Percentiles rank a stretch among this genome's conserved stretches.
phyloP scores from a whole-genome alignment of 2,797 vertebrate genomes.

The Oreonectes daqikongensis region DNA sequence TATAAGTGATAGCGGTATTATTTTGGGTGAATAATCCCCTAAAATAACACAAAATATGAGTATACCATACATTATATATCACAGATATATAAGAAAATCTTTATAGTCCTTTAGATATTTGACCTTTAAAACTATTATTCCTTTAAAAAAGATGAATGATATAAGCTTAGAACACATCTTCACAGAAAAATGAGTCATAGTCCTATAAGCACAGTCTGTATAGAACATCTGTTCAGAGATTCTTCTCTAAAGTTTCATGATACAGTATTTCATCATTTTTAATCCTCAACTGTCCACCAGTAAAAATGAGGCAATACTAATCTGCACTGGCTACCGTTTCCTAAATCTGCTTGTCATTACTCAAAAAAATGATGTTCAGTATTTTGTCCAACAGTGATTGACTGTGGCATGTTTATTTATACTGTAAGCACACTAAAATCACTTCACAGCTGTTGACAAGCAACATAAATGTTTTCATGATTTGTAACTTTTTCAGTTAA shows the following conservation, averaged over 20 bases:
- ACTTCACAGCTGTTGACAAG: background rate
- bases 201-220: background rate
- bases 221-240: constrained; percentile 28
- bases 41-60: too few relatives aligned
- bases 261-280: constrained; percentile 56
- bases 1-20: too few relatives aligned
- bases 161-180: background rate
- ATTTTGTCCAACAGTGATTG: constrained; percentile 24
- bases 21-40: too few relatives aligned
- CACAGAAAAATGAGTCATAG: background rate
- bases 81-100: background rate
- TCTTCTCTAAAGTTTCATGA: constrained; percentile 33
- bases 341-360: constrained; percentile 20
- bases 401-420: constrained; percentile 15
- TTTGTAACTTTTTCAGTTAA: background rate
- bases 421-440: background rate
- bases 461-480: background rate
- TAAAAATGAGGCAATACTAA: constrained; percentile 46
- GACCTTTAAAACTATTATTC: background rate
- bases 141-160: too few relatives aligned
- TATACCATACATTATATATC: too few relatives aligned
- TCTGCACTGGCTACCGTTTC: constrained; percentile 35
- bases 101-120: background rate
- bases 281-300: constrained; percentile 45
- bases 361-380: constrained; percentile 13